Conservation (phyloP, 2,113 vertebrate species). For the Rhynchomys soricoides region DNA sequence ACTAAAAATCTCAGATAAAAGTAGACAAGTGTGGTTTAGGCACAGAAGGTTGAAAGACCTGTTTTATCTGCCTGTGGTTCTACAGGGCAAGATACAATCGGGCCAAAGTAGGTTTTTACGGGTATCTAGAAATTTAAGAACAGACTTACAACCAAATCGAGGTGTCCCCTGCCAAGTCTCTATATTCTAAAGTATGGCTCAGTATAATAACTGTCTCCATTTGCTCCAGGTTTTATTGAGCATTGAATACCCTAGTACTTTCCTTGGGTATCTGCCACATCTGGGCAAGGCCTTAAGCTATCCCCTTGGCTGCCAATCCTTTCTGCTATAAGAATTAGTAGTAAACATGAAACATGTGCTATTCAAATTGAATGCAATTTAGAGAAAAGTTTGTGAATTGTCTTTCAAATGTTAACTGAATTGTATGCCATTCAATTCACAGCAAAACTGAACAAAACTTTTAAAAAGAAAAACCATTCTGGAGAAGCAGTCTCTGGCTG, state of each 20-base stretch:
- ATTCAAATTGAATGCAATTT: background rate
- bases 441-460: slow-evolving; percentile 28
- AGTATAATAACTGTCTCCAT: background rate
- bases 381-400: background rate
- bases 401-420: slow-evolving; percentile 1
- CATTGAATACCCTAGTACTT: background rate
- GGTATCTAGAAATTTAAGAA: background rate
- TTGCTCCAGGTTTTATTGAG: background rate
- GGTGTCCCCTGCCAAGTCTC: background rate
- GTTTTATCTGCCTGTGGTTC: background rate
- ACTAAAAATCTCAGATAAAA: background rate
- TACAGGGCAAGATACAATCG: background rate
- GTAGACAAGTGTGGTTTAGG: background rate
- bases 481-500: background rate
- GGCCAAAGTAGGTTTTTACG: background rate
- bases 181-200: background rate
- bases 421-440: background rate
- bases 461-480: background rate
- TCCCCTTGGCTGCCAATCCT: background rate
- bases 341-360: background rate
- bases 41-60: background rate
- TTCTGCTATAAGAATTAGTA: background rate
- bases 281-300: background rate
- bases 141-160: background rate
- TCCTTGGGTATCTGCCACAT: background rate